phyloP scores from a whole-genome alignment of 2,797 vertebrate species.

The Sebastes taczanowskii region DNA sequence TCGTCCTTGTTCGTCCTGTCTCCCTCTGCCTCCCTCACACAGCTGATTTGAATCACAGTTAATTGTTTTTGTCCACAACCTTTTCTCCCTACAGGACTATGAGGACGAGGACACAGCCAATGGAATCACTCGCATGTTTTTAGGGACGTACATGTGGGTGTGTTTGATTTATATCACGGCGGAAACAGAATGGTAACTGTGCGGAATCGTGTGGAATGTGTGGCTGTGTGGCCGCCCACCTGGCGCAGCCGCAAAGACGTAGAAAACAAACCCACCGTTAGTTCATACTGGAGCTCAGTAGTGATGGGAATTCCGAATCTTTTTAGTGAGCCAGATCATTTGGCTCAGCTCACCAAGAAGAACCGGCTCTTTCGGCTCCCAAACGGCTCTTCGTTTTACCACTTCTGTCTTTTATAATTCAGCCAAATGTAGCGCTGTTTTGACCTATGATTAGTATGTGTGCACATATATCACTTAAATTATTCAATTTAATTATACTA shows the following conservation, averaged over 20 bases:
- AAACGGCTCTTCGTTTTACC: rapidly evolving
- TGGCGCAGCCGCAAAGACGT: rapidly evolving
- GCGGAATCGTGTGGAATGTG: neutral
- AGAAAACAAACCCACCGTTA: neutral
- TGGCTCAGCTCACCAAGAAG: rapidly evolving
- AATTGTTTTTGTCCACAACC: neutral
- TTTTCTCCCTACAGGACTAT: neutral
- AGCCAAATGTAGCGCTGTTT: too few relatives aligned
- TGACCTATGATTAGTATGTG: too few relatives aligned
- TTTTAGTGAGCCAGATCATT: too few relatives aligned
- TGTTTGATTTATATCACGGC: neutral
- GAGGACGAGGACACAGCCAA: slow-evolving; percentile 19
- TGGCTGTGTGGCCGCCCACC: slow-evolving; percentile 19
- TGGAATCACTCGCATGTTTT: neutral
- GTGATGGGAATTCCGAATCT: too few relatives aligned
- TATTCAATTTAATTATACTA: too few relatives aligned
- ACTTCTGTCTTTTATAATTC: too few relatives aligned
- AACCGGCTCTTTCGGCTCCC: too few relatives aligned
- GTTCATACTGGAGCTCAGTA: neutral
- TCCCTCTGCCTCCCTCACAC: slow-evolving; percentile 6
- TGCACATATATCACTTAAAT: too few relatives aligned
- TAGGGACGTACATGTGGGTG: neutral
- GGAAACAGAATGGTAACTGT: rapidly evolving
- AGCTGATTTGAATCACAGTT: slow-evolving; percentile 49
- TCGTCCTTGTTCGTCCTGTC: neutral